Percentiles rank a stretch among this genome's conserved stretches.
Evolutionary conservation across 2,797 vertebrate genomes (phyloP).

Genomic region (Rhinophrynus dorsalis): DNA sequence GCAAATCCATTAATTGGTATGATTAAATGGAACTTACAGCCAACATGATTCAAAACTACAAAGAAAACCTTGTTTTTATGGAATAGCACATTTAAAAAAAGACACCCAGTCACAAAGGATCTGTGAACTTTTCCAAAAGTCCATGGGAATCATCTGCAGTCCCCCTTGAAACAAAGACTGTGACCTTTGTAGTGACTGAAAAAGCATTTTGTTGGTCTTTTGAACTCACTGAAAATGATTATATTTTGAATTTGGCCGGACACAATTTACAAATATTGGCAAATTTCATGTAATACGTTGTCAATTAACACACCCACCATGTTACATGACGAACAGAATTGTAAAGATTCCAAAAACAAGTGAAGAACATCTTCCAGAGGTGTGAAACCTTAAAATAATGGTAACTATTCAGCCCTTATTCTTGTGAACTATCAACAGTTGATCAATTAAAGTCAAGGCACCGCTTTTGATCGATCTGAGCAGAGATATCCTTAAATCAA

Average conservation of each 20-base stretch:
- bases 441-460: too few relatives aligned
- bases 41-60: constrained; percentile 43
- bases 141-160: constrained; percentile 12
- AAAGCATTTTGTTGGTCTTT: constrained; percentile 30
- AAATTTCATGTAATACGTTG: constrained; percentile 3
- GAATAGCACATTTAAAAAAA: constrained; percentile 16
- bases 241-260: constrained; percentile 21
- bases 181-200: not conserved
- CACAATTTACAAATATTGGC: constrained; percentile 33
- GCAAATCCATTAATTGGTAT: constrained; percentile 7
- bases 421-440: too few relatives aligned
- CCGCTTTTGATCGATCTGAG: too few relatives aligned
- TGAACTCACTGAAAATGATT: constrained; percentile 26
- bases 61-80: constrained; percentile 36
- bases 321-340: too few relatives aligned
- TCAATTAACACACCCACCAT: too few relatives aligned
- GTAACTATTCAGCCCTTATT: too few relatives aligned
- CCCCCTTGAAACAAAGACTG: not conserved
- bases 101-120: not conserved
- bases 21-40: constrained; percentile 42
- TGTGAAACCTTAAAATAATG: too few relatives aligned
- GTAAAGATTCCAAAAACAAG: too few relatives aligned
- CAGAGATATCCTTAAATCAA: too few relatives aligned
- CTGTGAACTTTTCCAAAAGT: constrained; percentile 32
- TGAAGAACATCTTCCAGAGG: too few relatives aligned